phyloP scores from a whole-genome alignment of 2,113 vertebrate genomes.

The Oncorhynchus kisutch region DNA sequence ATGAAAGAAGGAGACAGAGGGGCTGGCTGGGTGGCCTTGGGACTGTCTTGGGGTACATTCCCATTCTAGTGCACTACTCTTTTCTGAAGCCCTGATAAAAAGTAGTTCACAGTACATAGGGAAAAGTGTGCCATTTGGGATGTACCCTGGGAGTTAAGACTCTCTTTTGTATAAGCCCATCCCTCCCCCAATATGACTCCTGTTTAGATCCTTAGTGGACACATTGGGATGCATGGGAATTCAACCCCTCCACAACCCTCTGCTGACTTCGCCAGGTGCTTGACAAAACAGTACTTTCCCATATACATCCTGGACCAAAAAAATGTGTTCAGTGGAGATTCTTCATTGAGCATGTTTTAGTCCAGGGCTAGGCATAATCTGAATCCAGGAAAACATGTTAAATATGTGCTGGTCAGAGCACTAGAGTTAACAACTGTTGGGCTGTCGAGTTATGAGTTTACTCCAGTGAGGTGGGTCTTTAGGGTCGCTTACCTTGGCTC shows the following conservation, averaged over 20 bases:
- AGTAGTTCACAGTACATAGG: too few species aligned
- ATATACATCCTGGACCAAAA: too few species aligned
- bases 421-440: not conserved
- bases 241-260: conserved; percentile 14
- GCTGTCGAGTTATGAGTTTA: not conserved
- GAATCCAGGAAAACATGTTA: too few species aligned
- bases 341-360: too few species aligned
- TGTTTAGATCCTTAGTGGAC: conserved; percentile 56
- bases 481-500: conserved; percentile 85
- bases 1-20: conserved; percentile 49
- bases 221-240: conserved; percentile 11
- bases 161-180: conserved; percentile 36
- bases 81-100: too few species aligned
- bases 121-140: too few species aligned
- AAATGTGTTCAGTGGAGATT: too few species aligned
- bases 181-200: conserved; percentile 48
- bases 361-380: too few species aligned
- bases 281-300: not conserved
- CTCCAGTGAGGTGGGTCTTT: not conserved
- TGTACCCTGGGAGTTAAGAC: conserved; percentile 16
- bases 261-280: conserved; percentile 14
- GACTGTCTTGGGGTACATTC: conserved; percentile 6
- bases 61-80: too few species aligned
- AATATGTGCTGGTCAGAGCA: not conserved
- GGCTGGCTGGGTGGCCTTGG: conserved; percentile 1